These are phyloP conservation scores for Emydoidea blandingii DNA, from an alignment of 2,797 vertebrate genomes.

Conservation along the genomic window DNA sequence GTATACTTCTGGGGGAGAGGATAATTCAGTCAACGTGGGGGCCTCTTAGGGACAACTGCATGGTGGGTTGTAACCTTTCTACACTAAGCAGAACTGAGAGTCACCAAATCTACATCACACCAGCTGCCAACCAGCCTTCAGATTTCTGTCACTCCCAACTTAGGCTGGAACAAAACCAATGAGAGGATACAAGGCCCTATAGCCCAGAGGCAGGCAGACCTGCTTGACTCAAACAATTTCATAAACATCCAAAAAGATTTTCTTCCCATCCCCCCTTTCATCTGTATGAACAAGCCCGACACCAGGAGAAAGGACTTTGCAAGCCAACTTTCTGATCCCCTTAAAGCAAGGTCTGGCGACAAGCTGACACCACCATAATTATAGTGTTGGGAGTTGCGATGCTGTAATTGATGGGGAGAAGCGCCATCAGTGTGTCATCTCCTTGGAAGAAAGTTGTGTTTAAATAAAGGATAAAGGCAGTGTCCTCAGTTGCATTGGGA, in stretches of 20 bases:
- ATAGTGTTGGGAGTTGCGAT: not conserved
- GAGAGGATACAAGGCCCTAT: not conserved
- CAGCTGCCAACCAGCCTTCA: not conserved
- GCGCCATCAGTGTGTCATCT: not conserved
- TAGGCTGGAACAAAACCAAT: not conserved
- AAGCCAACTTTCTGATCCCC: not conserved
- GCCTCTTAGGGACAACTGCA: not conserved
- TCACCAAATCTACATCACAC: not conserved
- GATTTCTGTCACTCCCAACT: not conserved
- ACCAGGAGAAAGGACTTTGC: not conserved
- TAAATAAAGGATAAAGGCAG: not conserved
- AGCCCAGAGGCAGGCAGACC: not conserved
- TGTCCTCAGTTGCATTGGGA: not conserved
- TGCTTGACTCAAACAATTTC: not conserved
- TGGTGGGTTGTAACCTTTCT: not conserved
- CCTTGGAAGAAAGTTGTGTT: not conserved
- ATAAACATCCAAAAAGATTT: not conserved
- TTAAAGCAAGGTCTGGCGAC: not conserved
- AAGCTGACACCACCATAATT: not conserved
- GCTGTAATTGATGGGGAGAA: not conserved
- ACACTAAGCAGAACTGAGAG: not conserved
- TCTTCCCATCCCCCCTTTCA: not conserved
- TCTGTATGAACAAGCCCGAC: not conserved
- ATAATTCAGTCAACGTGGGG: not conserved
- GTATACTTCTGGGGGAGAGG: not conserved